Evolutionary conservation across 2,797 vertebrate species (phyloP).

Genomic region (Anguilla marmorata): DNA sequence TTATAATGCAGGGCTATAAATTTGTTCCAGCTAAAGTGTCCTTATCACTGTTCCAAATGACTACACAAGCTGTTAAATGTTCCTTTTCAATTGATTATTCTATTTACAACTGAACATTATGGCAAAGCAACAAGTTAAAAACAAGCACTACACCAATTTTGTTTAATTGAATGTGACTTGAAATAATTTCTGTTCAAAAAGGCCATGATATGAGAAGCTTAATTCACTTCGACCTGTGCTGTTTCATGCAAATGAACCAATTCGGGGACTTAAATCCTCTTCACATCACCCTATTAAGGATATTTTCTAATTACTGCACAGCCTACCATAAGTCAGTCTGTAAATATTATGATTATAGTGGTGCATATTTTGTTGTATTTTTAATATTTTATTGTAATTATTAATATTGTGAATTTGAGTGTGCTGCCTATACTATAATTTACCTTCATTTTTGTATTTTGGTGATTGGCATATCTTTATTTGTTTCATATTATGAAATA

Average conservation of each 20-base stretch:
- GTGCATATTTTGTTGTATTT: background rate
- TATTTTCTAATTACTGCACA: constrained; percentile 4
- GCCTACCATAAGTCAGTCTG: background rate
- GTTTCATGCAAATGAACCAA: background rate
- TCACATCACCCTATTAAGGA: background rate
- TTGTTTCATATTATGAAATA: no score
- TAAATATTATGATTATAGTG: background rate
- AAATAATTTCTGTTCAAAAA: background rate
- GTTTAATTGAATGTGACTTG: background rate
- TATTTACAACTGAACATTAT: constrained; percentile 4
- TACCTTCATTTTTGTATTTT: background rate
- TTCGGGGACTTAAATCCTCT: background rate
- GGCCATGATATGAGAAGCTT: background rate
- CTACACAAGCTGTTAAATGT: background rate
- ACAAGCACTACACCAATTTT: background rate
- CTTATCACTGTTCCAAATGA: background rate
- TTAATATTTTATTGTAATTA: background rate
- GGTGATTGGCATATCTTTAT: background rate
- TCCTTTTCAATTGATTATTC: constrained; percentile 3
- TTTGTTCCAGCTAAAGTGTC: background rate
- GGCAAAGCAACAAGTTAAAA: background rate
- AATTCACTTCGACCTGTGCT: background rate
- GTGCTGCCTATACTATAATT: background rate
- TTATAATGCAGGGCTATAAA: background rate
- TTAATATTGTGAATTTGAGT: background rate